These are phyloP conservation scores for Sinonovacula constricta DNA, from an alignment of 1,140 invertebrate genomes.

Conservation along the genomic window DNA sequence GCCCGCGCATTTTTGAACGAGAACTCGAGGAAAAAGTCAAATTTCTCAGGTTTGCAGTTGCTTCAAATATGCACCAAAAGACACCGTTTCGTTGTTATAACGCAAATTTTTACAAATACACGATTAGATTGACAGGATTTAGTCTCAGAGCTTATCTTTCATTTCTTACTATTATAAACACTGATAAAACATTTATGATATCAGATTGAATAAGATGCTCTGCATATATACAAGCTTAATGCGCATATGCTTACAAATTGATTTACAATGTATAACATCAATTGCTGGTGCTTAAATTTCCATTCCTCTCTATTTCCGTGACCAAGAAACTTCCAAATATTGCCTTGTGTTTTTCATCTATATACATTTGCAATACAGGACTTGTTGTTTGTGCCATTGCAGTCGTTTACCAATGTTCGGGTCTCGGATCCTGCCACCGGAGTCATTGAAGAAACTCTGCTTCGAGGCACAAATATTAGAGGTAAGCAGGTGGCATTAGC, in stretches of 20 bases:
- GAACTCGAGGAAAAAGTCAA: conserved; percentile 69
- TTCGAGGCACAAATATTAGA: conserved; percentile 72
- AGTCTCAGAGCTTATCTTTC: neutral
- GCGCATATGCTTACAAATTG: neutral
- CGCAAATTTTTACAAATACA: neutral
- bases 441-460: conserved; percentile 58
- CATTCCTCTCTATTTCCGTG: neutral
- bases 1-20: conserved; percentile 72
- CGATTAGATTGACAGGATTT: neutral
- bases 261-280: neutral
- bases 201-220: neutral
- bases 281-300: neutral
- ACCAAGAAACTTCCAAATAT: neutral
- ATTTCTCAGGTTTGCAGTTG: conserved; percentile 61
- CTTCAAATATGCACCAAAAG: neutral
- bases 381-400: too few relatives aligned
- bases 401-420: conserved; percentile 65
- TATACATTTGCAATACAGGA: too few relatives aligned
- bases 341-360: neutral
- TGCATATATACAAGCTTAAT: neutral
- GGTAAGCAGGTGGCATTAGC: conserved; percentile 47
- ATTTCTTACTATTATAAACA: neutral
- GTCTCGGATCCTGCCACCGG: conserved; percentile 60
- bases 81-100: too few relatives aligned
- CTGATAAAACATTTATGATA: neutral